These are phyloP conservation scores for Polyommatus icarus DNA, from an alignment of 2,888 invertebrate genomes.

Conservation along the genomic window DNA sequence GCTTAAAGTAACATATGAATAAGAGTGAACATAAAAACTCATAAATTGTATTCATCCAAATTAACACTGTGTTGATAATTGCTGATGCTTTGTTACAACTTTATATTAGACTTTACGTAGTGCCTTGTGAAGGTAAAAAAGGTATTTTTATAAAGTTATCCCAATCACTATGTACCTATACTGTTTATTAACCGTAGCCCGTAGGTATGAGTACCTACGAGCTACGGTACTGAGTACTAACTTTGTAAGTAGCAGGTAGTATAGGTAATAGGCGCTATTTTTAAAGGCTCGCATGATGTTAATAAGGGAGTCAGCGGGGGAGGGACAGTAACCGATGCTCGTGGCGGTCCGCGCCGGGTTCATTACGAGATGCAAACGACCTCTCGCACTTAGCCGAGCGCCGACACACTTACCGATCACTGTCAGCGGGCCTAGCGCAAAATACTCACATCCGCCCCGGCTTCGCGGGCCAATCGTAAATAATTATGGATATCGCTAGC, in stretches of 20 bases:
- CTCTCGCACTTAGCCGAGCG: slow-evolving; percentile 68
- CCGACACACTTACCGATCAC: slow-evolving; percentile 65
- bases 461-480: slow-evolving; percentile 68
- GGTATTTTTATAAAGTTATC: no score
- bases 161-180: no score
- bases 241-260: background rate
- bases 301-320: slow-evolving; percentile 48
- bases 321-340: slow-evolving; percentile 47
- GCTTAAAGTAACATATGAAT: background rate
- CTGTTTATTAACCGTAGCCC: no score
- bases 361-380: slow-evolving; percentile 74
- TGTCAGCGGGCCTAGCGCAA: slow-evolving; percentile 68
- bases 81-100: background rate
- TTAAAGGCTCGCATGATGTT: slow-evolving; percentile 41
- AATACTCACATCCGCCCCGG: slow-evolving; percentile 74
- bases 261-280: slow-evolving; percentile 23
- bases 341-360: slow-evolving; percentile 39
- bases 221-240: background rate
- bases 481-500: slow-evolving; percentile 74
- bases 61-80: background rate
- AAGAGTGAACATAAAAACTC: background rate
- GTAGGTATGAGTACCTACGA: no score
- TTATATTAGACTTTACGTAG: background rate
- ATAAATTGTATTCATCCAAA: background rate
- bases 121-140: background rate